Base-by-base conservation (phyloP, 37 sponge, comb jelly and placozoan species). In the Ianthella basta region DNA sequence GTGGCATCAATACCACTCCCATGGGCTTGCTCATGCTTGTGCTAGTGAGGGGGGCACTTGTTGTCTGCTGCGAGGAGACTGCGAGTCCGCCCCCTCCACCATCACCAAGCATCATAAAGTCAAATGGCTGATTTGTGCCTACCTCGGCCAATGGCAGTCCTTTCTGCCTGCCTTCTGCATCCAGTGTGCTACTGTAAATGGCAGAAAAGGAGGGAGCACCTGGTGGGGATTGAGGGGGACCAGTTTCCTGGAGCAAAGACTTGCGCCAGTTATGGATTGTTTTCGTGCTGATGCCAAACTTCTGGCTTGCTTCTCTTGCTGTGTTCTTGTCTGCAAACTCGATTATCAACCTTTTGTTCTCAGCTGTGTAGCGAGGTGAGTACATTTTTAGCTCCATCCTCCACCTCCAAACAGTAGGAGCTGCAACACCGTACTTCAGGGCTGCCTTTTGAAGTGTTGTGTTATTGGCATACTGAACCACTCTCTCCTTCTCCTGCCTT, bases 331-430 rank as follows among this genome's bases (percentile, higher is more conserved):
- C 91, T 15, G 94, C 90, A 90, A 83, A 90, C 59, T 85, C 85
- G 44, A 90, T 87, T 67, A 93, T 93, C 59, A 85, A 87, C 69
- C 79, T 93, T 86, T 93, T 93, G 74, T 93, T 90, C 80, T 87
- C 88, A 19, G 87, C 24, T 23, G 85, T 93, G 84, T 89, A 93
- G 29, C 88, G 85, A 0, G 94, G 94, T 65, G 86, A 86, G 83
- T 93, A 86, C 13, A 93, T 85, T 59, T 93, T 93, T 15, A 93
- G 80, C 37, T 93, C 94, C 73, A 90, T 87, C 66, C 94, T 87
- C 94, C 94, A 93, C 34, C 94, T 60, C 94, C 94, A 93, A 27
- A 93, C 91, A 35, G 94, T 93, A 35, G 94, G 94, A 27, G 94
- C 94, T 50, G 94, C 94, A 30, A 93, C 86, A 20, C 91, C 91